Conservation (phyloP, 1,140 invertebrate genomes). For the Sycobia sp. region DNA sequence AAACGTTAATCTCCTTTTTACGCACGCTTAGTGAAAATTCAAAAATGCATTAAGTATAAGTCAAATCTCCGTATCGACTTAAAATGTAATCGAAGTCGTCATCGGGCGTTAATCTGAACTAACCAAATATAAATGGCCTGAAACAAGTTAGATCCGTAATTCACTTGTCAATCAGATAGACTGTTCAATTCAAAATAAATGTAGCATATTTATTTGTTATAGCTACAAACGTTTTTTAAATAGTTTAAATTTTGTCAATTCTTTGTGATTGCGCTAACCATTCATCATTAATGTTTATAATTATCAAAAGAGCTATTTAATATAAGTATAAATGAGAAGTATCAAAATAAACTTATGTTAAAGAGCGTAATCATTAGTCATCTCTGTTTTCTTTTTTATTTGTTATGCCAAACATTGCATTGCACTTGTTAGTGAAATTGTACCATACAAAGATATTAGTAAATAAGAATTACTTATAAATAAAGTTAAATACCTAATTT, state of each 20-base stretch:
- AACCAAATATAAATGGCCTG: neutral
- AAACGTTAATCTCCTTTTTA: conserved; percentile 38
- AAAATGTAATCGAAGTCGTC: conserved; percentile 6
- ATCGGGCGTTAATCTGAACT: neutral
- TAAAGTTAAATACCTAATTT: conserved; percentile 56
- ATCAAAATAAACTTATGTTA: conserved; percentile 13
- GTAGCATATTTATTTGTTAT: conserved; percentile 21
- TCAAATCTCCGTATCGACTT: neutral
- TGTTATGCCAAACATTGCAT: conserved; percentile 44
- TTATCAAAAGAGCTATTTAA: conserved; percentile 1
- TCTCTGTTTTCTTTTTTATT: conserved; percentile 36
- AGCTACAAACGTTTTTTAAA: conserved; percentile 13
- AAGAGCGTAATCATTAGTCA: conserved; percentile 30
- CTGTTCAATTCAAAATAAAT: conserved; percentile 8
- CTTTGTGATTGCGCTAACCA: conserved; percentile 6
- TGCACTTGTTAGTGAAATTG: conserved; percentile 55
- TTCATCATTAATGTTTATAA: conserved; percentile 19
- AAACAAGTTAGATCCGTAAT: conserved; percentile 11
- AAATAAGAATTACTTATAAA: conserved; percentile 53
- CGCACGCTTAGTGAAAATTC: conserved; percentile 25
- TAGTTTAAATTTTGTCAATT: conserved; percentile 18
- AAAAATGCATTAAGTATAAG: conserved; percentile 1
- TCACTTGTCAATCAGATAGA: too few species aligned
- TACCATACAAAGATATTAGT: conserved; percentile 51
- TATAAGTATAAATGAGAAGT: conserved; percentile 14